Conservation (phyloP, 2,888 invertebrate genomes). For the Germaria angustata region DNA sequence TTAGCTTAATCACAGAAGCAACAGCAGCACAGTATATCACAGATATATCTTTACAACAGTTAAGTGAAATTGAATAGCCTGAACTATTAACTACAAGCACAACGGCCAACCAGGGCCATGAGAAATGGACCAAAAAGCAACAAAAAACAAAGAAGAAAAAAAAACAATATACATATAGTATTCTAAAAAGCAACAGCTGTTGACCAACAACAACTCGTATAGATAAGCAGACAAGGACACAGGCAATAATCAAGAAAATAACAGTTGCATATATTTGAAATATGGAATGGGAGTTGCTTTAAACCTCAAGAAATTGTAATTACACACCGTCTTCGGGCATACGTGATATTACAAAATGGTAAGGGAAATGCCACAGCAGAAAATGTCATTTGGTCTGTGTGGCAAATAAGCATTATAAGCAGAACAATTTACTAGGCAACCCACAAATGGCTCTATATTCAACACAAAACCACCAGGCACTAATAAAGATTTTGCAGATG, state of each 20-base stretch:
- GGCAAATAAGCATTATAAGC: constrained; percentile 35
- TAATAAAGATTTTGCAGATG: neutral
- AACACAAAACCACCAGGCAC: neutral
- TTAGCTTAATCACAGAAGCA: constrained; percentile 7
- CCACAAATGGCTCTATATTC: neutral
- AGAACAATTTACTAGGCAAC: neutral
- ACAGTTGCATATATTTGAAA: constrained; percentile 14
- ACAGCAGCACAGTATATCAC: constrained; percentile 16
- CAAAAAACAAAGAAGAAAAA: neutral
- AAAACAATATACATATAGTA: neutral
- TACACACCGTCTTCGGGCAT: neutral
- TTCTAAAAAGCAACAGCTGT: constrained; percentile 54
- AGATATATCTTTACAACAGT: constrained; percentile 44
- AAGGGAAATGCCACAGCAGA: neutral
- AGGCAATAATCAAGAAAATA: constrained; percentile 7
- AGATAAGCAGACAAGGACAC: constrained; percentile 27
- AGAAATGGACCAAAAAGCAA: neutral
- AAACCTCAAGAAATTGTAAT: constrained; percentile 4
- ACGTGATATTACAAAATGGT: neutral
- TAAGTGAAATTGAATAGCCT: constrained; percentile 62
- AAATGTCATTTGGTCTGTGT: constrained; percentile 41
- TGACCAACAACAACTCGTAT: constrained; percentile 30
- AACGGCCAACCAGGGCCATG: constrained; percentile 10
- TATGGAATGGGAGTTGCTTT: neutral
- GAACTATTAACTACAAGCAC: constrained; percentile 52